Evolutionary conservation across 2,797 vertebrate genomes (phyloP).

Genomic region (Trachurus trachurus): DNA sequence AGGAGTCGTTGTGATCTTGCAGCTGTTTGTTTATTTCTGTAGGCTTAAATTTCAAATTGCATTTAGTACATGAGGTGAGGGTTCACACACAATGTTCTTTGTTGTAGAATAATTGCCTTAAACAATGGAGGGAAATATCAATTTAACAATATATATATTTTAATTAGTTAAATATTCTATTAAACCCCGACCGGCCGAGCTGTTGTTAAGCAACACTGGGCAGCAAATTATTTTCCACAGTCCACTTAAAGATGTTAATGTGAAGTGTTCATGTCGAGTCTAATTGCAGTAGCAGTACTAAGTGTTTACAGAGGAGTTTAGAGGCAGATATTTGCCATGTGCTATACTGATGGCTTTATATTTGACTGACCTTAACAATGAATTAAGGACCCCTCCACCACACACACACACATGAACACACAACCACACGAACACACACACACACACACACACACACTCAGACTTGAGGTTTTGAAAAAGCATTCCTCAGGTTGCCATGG

Average conservation of each 20-base stretch:
- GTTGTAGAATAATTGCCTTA: background rate
- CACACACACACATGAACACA: background rate
- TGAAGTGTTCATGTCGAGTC: no score
- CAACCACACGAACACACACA: background rate
- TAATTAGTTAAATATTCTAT: background rate
- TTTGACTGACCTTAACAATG: conserved; percentile 50
- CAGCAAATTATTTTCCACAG: background rate
- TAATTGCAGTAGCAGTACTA: background rate
- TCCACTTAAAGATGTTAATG: background rate
- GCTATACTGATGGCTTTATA: conserved; percentile 32
- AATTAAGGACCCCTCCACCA: conserved; percentile 4
- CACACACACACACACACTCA: conserved; percentile 2
- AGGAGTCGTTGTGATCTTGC: background rate
- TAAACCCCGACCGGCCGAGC: background rate
- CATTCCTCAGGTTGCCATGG: conserved; percentile 85
- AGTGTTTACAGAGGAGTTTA: conserved; percentile 12
- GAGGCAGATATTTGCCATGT: background rate
- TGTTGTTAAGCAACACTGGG: background rate
- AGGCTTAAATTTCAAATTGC: background rate
- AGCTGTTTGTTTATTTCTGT: background rate
- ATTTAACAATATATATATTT: background rate
- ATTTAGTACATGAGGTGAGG: background rate
- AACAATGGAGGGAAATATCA: background rate
- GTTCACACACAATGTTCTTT: background rate
- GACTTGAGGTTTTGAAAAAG: conserved; percentile 69